Evolutionary conservation across 37 sponge, comb jelly and placozoan genomes (phyloP).

Genomic region (Halichondria panicea): DNA sequence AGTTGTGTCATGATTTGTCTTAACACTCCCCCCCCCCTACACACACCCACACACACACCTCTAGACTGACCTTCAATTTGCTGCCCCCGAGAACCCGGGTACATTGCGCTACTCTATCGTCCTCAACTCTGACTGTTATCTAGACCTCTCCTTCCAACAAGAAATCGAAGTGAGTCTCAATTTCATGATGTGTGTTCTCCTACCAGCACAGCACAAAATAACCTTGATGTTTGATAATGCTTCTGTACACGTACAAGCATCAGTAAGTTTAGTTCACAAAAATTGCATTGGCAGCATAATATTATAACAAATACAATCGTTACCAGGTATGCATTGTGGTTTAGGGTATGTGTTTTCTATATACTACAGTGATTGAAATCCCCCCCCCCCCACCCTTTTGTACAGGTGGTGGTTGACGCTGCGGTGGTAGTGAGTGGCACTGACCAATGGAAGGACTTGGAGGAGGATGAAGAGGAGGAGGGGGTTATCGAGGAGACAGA

Average conservation of each 20-base stretch:
- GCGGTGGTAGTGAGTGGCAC: slow-evolving; percentile 50
- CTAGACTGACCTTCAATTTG: slow-evolving; percentile 55
- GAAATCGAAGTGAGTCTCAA: slow-evolving; percentile 54
- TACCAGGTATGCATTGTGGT: neutral
- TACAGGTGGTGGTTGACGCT: slow-evolving; percentile 55
- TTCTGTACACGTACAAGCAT: no score
- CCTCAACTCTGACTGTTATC: slow-evolving; percentile 83
- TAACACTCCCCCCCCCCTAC: neutral
- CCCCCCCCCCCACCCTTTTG: neutral
- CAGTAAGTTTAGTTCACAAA: no score
- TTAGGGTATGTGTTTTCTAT: neutral
- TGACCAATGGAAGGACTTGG: slow-evolving; percentile 64
- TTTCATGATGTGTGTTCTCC: no score
- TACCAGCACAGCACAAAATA: no score
- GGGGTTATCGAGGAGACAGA: slow-evolving; percentile 55
- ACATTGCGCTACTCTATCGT: slow-evolving; percentile 59
- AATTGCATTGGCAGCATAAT: no score
- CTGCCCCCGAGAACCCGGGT: slow-evolving; percentile 69
- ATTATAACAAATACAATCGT: neutral
- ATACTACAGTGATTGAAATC: neutral
- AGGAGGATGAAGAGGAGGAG: slow-evolving; percentile 75
- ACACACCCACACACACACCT: neutral
- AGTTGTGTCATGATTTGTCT: neutral
- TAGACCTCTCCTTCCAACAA: slow-evolving; percentile 53
- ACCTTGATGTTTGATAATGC: no score